Evolutionary conservation across 2,797 vertebrate species (phyloP).

Genomic region (Sebastes trivittatus): DNA sequence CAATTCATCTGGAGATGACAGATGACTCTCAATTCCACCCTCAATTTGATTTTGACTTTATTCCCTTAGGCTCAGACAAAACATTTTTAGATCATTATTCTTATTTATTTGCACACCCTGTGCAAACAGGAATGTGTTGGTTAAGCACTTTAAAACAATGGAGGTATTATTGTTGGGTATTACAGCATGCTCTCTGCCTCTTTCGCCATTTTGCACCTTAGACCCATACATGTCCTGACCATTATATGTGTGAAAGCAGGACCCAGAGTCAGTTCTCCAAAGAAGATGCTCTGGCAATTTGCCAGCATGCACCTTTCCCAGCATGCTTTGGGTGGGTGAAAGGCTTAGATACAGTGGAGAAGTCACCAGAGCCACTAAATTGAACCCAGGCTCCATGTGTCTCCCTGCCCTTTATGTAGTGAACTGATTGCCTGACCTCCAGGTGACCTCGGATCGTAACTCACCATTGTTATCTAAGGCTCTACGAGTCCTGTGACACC

Average conservation of each 20-base stretch:
- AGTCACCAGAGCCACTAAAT: conserved; percentile 7
- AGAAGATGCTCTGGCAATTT: conserved; percentile 27
- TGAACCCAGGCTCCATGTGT: conserved; percentile 3
- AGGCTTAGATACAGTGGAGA: neutral
- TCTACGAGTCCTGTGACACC: neutral
- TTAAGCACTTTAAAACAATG: neutral
- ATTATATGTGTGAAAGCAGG: conserved; percentile 12
- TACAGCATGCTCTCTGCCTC: neutral
- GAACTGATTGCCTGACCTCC: conserved; percentile 47
- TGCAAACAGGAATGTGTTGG: neutral
- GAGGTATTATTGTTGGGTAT: neutral
- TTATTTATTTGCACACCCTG: neutral
- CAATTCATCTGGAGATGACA: neutral
- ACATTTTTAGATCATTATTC: neutral
- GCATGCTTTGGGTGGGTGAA: conserved; percentile 28
- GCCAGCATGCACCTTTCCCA: conserved; percentile 23
- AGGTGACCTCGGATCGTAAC: conserved; percentile 27
- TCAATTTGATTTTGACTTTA: neutral
- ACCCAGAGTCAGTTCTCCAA: neutral
- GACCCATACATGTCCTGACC: neutral
- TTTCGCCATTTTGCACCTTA: neutral
- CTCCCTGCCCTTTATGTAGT: conserved; percentile 14
- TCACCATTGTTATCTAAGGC: conserved; percentile 27
- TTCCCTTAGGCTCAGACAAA: neutral
- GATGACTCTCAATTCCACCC: neutral